Evolutionary conservation across 2,113 vertebrate genomes (phyloP).

Genomic region (Engraulis encrasicolus): DNA sequence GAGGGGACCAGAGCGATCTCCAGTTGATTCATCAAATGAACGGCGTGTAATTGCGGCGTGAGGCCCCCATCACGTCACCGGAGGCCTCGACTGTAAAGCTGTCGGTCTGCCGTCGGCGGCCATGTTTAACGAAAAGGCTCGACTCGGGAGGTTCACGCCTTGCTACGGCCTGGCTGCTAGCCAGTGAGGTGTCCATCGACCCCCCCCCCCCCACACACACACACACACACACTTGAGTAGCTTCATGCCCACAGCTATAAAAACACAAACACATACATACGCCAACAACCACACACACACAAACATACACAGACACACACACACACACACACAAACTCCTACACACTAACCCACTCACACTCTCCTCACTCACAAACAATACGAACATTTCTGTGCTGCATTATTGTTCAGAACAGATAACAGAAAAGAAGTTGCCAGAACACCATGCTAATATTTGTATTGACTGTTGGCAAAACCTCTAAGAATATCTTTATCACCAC

Average conservation of each 20-base stretch:
- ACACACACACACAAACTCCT: background rate
- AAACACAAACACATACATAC: background rate
- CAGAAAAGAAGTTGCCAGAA: slow-evolving; percentile 34
- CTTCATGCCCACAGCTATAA: slow-evolving; percentile 24
- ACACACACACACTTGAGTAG: too few relatives aligned
- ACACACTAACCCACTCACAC: background rate
- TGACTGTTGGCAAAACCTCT: slow-evolving; percentile 19
- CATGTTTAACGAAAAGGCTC: slow-evolving; percentile 91
- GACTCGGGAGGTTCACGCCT: slow-evolving; percentile 80
- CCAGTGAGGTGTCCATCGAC: slow-evolving; percentile 72
- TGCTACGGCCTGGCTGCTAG: slow-evolving; percentile 80
- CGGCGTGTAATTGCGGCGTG: slow-evolving; percentile 86
- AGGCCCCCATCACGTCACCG: slow-evolving; percentile 88
- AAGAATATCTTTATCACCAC: background rate
- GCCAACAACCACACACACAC: background rate
- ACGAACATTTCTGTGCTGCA: slow-evolving; percentile 26
- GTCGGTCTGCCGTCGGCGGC: slow-evolving; percentile 88
- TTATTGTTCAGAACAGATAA: slow-evolving; percentile 39
- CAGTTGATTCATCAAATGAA: slow-evolving; percentile 97
- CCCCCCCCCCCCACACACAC: slow-evolving; percentile 11
- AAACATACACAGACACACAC: background rate
- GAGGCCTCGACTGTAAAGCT: slow-evolving; percentile 87
- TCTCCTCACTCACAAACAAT: background rate
- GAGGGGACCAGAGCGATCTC: slow-evolving; percentile 81
- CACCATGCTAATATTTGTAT: slow-evolving; percentile 38